Base-by-base conservation (phyloP, 2,113 vertebrate genomes). In the Leucoraja erinaceus region DNA sequence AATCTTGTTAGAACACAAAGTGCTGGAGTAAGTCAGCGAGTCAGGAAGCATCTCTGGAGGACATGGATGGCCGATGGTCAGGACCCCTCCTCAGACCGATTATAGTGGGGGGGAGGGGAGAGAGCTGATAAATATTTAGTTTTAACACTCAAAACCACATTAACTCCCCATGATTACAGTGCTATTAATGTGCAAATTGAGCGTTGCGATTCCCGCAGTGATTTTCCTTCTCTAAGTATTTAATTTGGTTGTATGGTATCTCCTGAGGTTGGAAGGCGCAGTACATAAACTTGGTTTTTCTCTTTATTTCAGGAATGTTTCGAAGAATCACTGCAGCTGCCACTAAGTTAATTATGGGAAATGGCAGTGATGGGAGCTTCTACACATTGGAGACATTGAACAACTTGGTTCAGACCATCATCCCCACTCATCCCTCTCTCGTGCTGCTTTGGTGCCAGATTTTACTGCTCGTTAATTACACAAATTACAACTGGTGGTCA, bases 361-460 rank as follows among this genome's bases (percentile, higher is more conserved):
- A 98, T 56, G 94, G 95, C 28, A 95, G 96, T 22, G 95, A 95
- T 0, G 94, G 95, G 91, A 94, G 94, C 79, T 99, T 99, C 95
- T 99, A 98, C 92, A 95, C 96, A 1, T 96, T 99, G 92, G 98
- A 98, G 94, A 95, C 95, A 84, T 94, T 99, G 94, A 99, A 98
- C 72, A 94, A 93, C 10, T 95, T 96, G 93, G 97, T 98, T 93
- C 97, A 98, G 93, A 96, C 97, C 93, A 97, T 99, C 95, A 96
- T 97, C 95, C 97, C 98, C 93, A 99, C 98, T 0, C 98, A 99
- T 94, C 99, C 99, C 3, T 97, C 98, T 4, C 95, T 99, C 88
- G 98, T 99, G 94, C 97, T 99, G 47, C 98, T 99, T 22, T 99
- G 99, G 99, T 99, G 98, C 94, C 99, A 99, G 94, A 97, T 99